Base-by-base conservation (phyloP, 2,888 invertebrate genomes). In the Hylaea fasciaria region DNA sequence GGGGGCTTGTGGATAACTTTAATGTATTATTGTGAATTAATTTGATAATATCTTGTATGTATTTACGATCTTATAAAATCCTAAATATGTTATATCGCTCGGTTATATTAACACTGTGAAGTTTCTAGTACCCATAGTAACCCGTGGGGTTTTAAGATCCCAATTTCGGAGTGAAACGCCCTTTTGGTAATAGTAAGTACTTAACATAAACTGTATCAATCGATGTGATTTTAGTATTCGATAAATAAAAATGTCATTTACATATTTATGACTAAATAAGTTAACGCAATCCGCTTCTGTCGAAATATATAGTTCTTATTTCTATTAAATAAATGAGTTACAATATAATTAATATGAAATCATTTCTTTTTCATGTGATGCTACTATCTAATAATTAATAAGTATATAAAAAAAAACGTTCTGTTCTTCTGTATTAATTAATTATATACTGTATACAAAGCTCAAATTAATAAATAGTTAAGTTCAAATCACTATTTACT, bases 1-100 rank as follows among this genome's bases (percentile, higher is more conserved):
- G n/a, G 11, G n/a, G 46, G 55, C 45, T 45, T 46, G 35, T 32
- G 37, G 11, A 2, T 32, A 35, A n/a, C 39, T 11, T 37, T 11
- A 44, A 46, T 22, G 4, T 13, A 32, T 28, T 14, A 47, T 28
- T 47, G 40, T 54, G 41, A 39, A 54, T 17, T 53, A 8, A 16
- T 22, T 40, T 14, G 40, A 45, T 45, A 32, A 32, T 29, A 9
- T 32, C 7, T 40, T 49, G 39, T 39, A 8, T 14, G 40, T 13
- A 13, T 39, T 5, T 14, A 14, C 14, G 29, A 28, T 41, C 4
- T 28, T 50, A 40, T 50, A n/a, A 13, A 50, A 13, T 14, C 28
- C 32, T 1, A 49, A 49, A 50, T 39, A 35, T 16, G 32, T 7
- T 1, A 11, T 37, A n/a, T 37, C 32, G 10, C 22, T 3, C 5